phyloP scores from a whole-genome alignment of 1,140 invertebrate species.

The Thalassaphorura encarpata region DNA sequence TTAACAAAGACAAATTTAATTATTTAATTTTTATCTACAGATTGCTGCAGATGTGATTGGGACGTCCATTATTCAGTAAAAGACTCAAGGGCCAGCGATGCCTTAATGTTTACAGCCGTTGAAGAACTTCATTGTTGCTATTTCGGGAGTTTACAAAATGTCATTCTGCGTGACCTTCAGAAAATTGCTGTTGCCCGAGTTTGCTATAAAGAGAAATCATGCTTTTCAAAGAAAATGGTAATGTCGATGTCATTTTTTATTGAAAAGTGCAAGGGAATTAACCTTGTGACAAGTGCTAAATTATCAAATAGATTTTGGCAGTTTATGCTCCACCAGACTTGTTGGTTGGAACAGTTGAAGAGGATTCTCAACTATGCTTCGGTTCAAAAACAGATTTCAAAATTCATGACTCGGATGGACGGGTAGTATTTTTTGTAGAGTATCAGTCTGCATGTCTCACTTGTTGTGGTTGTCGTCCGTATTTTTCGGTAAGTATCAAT shows the following conservation, averaged over 20 bases:
- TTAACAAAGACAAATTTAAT: too few relatives aligned
- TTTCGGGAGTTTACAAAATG: constrained; percentile 16
- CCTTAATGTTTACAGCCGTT: constrained; percentile 9
- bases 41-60: neutral
- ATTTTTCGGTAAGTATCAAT: too few relatives aligned
- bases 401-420: constrained; percentile 17
- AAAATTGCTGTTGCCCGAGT: constrained; percentile 14
- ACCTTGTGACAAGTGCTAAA: neutral
- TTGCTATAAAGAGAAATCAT: constrained; percentile 22
- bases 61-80: constrained; percentile 9
- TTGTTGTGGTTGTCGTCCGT: too few relatives aligned
- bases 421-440: constrained; percentile 10
- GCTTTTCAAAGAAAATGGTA: constrained; percentile 9
- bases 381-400: constrained; percentile 7
- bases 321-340: constrained; percentile 15
- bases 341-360: constrained; percentile 15
- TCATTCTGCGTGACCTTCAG: constrained; percentile 7
- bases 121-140: constrained; percentile 10
- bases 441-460: too few relatives aligned
- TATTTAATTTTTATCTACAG: constrained; percentile 5
- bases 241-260: neutral
- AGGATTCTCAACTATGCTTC: constrained; percentile 10
- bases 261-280: neutral
- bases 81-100: neutral
- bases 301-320: constrained; percentile 12